Conservation (phyloP, 2,797 vertebrate genomes). For the Nannoperca australis region DNA sequence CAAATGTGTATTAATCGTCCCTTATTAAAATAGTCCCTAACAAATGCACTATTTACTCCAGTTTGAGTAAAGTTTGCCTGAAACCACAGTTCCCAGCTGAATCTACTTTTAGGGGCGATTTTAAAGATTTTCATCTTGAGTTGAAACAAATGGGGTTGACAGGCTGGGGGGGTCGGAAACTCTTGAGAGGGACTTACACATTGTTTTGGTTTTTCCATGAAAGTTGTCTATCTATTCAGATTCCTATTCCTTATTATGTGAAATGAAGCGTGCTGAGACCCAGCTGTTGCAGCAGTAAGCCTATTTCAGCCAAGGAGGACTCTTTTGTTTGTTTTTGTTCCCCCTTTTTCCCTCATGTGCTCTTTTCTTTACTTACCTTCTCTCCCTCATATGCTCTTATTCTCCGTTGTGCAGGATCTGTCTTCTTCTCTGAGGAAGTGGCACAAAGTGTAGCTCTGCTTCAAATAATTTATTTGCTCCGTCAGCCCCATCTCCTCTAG, state of each 20-base stretch:
- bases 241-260: slow-evolving; percentile 20
- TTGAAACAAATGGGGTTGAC: slow-evolving; percentile 1
- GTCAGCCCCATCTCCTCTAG: slow-evolving; percentile 34
- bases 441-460: slow-evolving; percentile 36
- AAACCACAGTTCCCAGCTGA: neutral
- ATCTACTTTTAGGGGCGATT: neutral
- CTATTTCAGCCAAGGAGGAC: slow-evolving; percentile 22
- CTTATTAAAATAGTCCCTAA: slow-evolving; percentile 3
- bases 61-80: neutral
- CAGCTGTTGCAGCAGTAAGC: slow-evolving; percentile 46
- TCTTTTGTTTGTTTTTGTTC: slow-evolving; percentile 21
- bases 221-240: slow-evolving; percentile 37
- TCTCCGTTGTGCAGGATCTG: slow-evolving; percentile 4
- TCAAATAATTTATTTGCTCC: slow-evolving; percentile 69
- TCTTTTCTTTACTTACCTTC: slow-evolving; percentile 17
- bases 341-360: neutral
- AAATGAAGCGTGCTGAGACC: slow-evolving; percentile 20
- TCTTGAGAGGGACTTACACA: neutral
- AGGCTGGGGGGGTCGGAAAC: neutral
- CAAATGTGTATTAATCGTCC: neutral
- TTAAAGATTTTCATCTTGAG: neutral
- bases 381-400: slow-evolving; percentile 18
- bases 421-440: slow-evolving; percentile 44
- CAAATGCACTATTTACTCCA: neutral
- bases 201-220: neutral